phyloP scores from a whole-genome alignment of 2,797 vertebrate genomes.

The Erethizon dorsatum region DNA sequence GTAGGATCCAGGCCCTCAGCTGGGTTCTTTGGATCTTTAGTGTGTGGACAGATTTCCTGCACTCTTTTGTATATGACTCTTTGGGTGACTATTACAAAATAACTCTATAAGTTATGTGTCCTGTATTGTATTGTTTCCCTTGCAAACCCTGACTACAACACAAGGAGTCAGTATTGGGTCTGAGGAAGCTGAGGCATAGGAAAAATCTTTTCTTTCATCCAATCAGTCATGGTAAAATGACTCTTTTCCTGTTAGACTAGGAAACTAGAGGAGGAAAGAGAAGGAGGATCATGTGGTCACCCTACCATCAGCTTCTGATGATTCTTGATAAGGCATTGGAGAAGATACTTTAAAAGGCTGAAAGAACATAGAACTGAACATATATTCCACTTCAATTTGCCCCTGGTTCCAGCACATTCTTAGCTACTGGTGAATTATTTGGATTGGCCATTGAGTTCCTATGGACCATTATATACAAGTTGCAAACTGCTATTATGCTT shows the following conservation, averaged over 20 bases:
- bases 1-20: no score
- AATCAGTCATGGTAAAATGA: neutral
- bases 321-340: neutral
- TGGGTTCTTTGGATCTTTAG: no score
- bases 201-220: neutral
- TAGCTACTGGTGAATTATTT: conserved; percentile 45
- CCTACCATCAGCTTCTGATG: neutral
- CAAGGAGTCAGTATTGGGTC: neutral
- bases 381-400: neutral
- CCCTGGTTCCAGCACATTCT: neutral
- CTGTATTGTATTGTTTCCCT: no score
- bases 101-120: no score
- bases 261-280: neutral
- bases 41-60: no score
- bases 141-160: no score
- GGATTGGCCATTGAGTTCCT: conserved; percentile 53
- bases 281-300: neutral
- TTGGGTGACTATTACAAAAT: no score
- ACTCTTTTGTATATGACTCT: no score
- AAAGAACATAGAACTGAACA: neutral
- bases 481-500: conserved; percentile 11
- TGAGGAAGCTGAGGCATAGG: neutral
- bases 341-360: neutral
- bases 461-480: conserved; percentile 25
- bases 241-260: neutral